These are phyloP conservation scores for Polyommatus icarus DNA, from an alignment of 2,888 invertebrate species.

Conservation along the genomic window DNA sequence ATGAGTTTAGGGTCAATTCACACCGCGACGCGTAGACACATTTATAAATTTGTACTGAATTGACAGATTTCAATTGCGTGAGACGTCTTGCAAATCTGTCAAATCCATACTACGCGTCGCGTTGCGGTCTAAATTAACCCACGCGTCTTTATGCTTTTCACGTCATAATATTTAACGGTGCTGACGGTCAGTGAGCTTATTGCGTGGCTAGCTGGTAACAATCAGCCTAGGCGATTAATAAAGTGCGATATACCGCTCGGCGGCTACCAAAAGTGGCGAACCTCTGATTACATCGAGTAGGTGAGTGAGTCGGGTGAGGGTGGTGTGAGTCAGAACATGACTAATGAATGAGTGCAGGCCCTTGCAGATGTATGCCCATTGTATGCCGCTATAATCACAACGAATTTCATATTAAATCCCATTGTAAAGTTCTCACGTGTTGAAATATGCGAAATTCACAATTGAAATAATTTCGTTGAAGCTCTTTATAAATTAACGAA, in stretches of 20 bases:
- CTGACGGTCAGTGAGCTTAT: no score
- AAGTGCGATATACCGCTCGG: neutral
- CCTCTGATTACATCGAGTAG: neutral
- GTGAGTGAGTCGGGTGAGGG: no score
- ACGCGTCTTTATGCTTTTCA: no score
- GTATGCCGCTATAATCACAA: conserved; percentile 25
- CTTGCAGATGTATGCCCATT: conserved; percentile 25
- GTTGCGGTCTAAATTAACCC: no score
- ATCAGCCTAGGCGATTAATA: neutral
- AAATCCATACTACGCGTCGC: no score
- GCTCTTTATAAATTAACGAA: neutral
- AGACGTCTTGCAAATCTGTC: no score
- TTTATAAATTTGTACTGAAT: no score
- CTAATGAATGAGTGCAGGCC: conserved; percentile 32
- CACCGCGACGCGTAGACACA: no score
- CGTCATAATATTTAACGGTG: no score
- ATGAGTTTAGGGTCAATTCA: no score
- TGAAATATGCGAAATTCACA: conserved; percentile 24
- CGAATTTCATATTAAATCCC: conserved; percentile 14
- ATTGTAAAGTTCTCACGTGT: conserved; percentile 17
- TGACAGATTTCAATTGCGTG: no score
- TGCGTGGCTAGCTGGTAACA: no score
- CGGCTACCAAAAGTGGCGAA: neutral
- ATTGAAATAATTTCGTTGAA: conserved; percentile 15
- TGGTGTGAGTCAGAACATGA: conserved; percentile 27